These are phyloP conservation scores for Brassicogethes aeneus DNA, from an alignment of 2,888 invertebrate genomes.

Conservation along the genomic window DNA sequence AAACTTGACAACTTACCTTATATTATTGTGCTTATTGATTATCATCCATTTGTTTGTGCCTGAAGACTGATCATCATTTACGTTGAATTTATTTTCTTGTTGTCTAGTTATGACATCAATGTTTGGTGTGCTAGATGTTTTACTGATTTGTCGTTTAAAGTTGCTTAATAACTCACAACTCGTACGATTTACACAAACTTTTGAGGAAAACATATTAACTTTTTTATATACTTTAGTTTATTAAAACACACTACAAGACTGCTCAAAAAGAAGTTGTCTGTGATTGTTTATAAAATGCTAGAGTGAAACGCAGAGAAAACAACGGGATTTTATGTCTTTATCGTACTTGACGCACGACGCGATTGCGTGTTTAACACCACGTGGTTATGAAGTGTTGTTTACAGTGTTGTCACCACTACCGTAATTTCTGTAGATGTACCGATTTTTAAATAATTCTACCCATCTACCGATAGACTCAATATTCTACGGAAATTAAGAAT, in stretches of 20 bases:
- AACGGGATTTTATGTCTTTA: slow-evolving; percentile 13
- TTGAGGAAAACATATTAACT: slow-evolving; percentile 20
- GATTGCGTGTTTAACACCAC: neutral
- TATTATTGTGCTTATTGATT: slow-evolving; percentile 35
- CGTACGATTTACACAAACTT: slow-evolving; percentile 23
- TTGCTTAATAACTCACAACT: slow-evolving; percentile 29
- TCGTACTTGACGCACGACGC: no score
- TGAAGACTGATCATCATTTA: slow-evolving; percentile 8
- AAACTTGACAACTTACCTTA: slow-evolving; percentile 27
- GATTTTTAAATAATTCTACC: no score
- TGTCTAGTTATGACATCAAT: slow-evolving; percentile 50
- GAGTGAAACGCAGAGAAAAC: slow-evolving; percentile 34
- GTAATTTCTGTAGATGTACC: no score
- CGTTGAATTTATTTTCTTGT: slow-evolving; percentile 20
- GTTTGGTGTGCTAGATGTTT: slow-evolving; percentile 51
- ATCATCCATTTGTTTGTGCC: slow-evolving; percentile 30
- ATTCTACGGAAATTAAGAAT: no score
- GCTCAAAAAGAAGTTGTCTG: slow-evolving; percentile 18
- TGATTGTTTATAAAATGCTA: slow-evolving; percentile 26
- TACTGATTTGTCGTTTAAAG: slow-evolving; percentile 44
- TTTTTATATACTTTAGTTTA: neutral
- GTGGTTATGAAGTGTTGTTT: neutral
- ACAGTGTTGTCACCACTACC: no score
- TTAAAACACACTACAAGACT: slow-evolving; percentile 11
- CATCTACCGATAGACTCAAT: no score